Evolutionary conservation across 2,888 invertebrate genomes (phyloP), one percentile per base, ranked within the genome.

Genomic region (Blastobasis adustella): DNA sequence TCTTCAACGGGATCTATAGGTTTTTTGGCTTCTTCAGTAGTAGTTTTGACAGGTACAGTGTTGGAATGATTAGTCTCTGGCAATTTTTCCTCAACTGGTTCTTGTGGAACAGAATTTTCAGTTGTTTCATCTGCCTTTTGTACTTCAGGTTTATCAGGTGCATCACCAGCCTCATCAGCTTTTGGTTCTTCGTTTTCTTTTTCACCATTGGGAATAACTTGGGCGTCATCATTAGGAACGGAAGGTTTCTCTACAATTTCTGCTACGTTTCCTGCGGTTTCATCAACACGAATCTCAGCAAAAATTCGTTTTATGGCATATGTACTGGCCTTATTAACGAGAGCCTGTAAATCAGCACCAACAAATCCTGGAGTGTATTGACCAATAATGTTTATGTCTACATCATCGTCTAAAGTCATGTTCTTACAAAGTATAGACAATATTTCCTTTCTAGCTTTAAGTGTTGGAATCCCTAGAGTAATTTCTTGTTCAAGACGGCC

Each of bases 401-500:
- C 91, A 64, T 93, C 92, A 3, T 91, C 82, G 54, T 90, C 87
- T 46, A 98, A 78, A 50, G 91, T 91, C 52, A 98, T 82, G 50
- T 91, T 91, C 52, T 91, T 89, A 65, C 95, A 94, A 54, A 97
- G 89, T 60, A 91, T 89, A 54, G 82, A 76, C 49, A 98, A 79
- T 56, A 98, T 98, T 66, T 95, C 93, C 63, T 90, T 89, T 58
- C 99, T 91, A 4, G 96, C 93, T 60, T 92, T 90, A 60, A 94
- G 92, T 69, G 98, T 94, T 0, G 99, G 99, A 63, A 99, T 98
- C 48, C 98, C 98, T 50, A 99, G 87, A 47, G 94, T 92, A 45
- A 99, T 95, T 89, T 99, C 98, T 62, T 96, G 92, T 82, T 98
- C 98, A 69, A 99, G 97, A 42, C 98, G 92, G 1, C 98, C 98